Evolutionary conservation across 2,888 invertebrate genomes (phyloP), one percentile per base, ranked within the genome.

Genomic region (Shargacucullia verbasci): DNA sequence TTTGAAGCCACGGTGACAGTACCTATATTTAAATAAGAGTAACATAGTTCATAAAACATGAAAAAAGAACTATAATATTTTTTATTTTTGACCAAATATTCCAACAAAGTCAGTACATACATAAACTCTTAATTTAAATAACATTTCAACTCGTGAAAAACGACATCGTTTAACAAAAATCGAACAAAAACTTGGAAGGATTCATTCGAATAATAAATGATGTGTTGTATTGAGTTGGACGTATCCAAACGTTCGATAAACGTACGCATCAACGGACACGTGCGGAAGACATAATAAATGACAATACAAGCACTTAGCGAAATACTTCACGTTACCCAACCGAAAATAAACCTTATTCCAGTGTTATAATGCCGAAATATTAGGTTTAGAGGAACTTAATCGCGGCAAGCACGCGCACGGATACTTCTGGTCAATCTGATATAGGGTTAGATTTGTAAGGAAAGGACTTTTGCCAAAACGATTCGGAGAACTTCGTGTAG

Each of bases 341-440:
- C 4, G 10, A 78, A 62, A 64, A 49, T 73, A 14, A 39, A 53
- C 70, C 41, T 57, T 79, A 70, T 35, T 0, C 0, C 0, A 1
- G 38, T 1, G 0, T 0, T 0, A 20, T 53, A 60, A 60, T 25
- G 49, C 59, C 12, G 0, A 49, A 20, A 40, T 46, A 29, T 34
- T 9, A n/a, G 20, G 9, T 14, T 48, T 40, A 29, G 31, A 31
- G 27, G 12, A 15, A 59, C 14, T 59, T 54, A 56, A 65, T 73
- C 66, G 72, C 27, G 50, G 73, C 43, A 47, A 68, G 66, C 80
- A 79, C 77, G 79, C 78, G 79, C 76, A 80, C 72, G 68, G 67
- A 76, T 73, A 77, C 60, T 77, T 60, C 56, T 77, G 79, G 79
- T 79, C 79, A 80, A 81, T 81, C 70, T 76, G 80, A 49, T 58